Base-by-base conservation (phyloP, 2,888 invertebrate species). In the Tiliacea citrago region DNA sequence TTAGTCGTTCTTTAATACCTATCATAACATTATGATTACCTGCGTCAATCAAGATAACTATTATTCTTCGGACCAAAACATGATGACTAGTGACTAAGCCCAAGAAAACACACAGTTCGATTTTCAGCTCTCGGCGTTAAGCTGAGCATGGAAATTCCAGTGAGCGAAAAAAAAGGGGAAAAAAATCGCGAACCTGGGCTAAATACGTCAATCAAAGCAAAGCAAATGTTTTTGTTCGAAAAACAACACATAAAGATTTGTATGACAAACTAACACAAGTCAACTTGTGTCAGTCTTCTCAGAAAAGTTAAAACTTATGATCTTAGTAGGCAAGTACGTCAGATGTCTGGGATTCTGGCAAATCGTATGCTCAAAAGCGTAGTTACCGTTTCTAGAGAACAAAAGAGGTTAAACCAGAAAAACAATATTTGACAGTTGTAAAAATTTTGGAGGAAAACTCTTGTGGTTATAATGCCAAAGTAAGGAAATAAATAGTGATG, bases 11-110 rank as follows among this genome's bases (percentile, higher is more conserved):
- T 74, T 45, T 58, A 79, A 39, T 80, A 77, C 18, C 45, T 63
- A 53, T 58, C 53, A 75, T 39, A 81, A 53, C n/a, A 60, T 55
- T 55, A 66, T 60, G 58, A 68, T 81, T 57, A 47, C 75, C 55
- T 76, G 21, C 60, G 72, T 72, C 71, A 82, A 60, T 78, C 42
- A 77, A 51, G 45, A 39, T 39, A 72, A 66, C 67, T 42, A 68
- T 53, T 49, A 68, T 18, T 70, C 49, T 82, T 68, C 1, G 13
- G 13, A 62, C 24, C 13, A 73, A 49, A 78, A 67, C 53, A 73
- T 42, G 10, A 7, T 65, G 58, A 65, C 71, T 42, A 63, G n/a
- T 12, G 29, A 45, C 62, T 45, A 18, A 49, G 7, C 18, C 49
- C 49, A 39, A 45, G 45, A 45, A 45, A 45, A 45, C 45, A 13